Base-by-base conservation (phyloP, 1,140 invertebrate genomes). In the Zaprionus inermis region DNA sequence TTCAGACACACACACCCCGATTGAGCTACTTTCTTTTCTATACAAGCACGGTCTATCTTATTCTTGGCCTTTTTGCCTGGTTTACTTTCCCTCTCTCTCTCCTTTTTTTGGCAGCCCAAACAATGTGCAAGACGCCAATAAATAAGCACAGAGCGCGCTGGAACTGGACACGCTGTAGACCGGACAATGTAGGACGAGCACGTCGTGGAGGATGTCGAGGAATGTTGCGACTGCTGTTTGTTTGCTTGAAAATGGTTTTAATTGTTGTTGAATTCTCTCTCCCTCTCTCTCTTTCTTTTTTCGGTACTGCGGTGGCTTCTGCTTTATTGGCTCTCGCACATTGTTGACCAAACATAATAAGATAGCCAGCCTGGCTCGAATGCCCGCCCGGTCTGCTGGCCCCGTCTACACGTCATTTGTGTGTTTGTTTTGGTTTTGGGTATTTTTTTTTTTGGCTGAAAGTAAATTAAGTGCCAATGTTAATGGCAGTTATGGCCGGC, bases 391-490 rank as follows among this genome's bases (percentile, higher is more conserved):
- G n/a, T n/a, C 24, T 9, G 63, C 41, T 68, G 2, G 6, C 38
- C 38, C n/a, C 38, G 38, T 44, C n/a, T 44, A 16, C n/a, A 83
- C 76, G 78, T 85, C 81, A 81, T 73, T 86, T 76, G 59, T 34
- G 56, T 81, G 75, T 85, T 79, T 86, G 76, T 82, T 85, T 86
- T 81, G 83, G 79, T 88, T 82, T 64, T 46, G 52, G 78, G 79
- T 78, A 5, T 28, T 28, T 28, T 28, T 28, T 28, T 4, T 78
- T 79, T 82, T 83, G 81, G 81, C 77, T 79, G 73, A 86, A 78
- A 88, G 83, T 89, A 86, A 88, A 86, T 86, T 88, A 88, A 86
- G 83, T 86, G 83, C 79, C 83, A 86, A 86, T 88, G 83, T 89
- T 86, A 89, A 89, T 86, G 83, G 83, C 81, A 85, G 81, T 85